Conservation (phyloP, 23 tunicate species). For the Trididemnum miniatum region DNA sequence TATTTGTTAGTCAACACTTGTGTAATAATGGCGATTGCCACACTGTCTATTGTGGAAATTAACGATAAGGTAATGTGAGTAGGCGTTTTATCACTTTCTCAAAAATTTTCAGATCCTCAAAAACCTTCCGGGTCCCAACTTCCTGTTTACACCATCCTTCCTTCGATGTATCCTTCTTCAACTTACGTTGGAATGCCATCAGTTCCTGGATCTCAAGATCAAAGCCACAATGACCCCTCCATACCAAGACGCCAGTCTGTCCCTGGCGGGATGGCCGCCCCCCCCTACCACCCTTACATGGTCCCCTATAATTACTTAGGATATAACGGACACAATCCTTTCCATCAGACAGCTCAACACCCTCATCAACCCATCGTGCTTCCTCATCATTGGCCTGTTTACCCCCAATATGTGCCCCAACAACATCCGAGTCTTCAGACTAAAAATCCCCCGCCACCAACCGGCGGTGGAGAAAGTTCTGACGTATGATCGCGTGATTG, state of each 20-base stretch:
- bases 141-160: neutral
- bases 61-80: no score
- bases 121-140: neutral
- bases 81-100: no score
- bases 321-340: conserved; percentile 34
- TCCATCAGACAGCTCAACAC: conserved; percentile 11
- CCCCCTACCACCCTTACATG: conserved; percentile 35
- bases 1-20: no score
- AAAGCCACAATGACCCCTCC: conserved; percentile 15
- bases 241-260: conserved; percentile 26
- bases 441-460: no score
- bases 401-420: no score
- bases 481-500: no score
- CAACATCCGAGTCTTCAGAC: no score
- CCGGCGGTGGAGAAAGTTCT: no score
- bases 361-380: conserved; percentile 35
- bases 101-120: neutral
- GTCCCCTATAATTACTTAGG: conserved; percentile 47
- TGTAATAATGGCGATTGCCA: no score
- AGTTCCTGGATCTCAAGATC: conserved; percentile 9
- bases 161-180: conserved; percentile 4
- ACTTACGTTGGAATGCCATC: conserved; percentile 21
- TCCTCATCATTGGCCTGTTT: conserved; percentile 65
- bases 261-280: conserved; percentile 1
- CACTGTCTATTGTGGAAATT: no score